These are phyloP conservation scores for Scaptomyza flava DNA, from an alignment of 2,888 invertebrate species.

Conservation along the genomic window DNA sequence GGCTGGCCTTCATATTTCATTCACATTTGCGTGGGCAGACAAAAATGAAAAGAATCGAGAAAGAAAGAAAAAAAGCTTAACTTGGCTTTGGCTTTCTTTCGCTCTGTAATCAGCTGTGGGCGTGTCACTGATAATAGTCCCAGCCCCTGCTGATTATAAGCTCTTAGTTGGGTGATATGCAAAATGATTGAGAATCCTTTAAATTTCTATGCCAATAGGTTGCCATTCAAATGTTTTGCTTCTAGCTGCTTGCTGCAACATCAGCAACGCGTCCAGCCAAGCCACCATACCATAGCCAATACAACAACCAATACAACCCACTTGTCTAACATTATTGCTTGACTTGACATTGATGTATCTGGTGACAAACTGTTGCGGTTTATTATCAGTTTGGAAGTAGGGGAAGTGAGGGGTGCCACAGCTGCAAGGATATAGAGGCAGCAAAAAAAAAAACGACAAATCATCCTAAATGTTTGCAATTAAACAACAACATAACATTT, in stretches of 20 bases:
- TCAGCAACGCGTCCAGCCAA: slow-evolving; percentile 10
- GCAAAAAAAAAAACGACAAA: slow-evolving; percentile 61
- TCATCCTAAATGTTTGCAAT: slow-evolving; percentile 68
- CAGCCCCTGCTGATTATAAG: slow-evolving; percentile 40
- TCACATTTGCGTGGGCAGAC: slow-evolving; percentile 29
- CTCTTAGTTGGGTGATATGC: slow-evolving; percentile 59
- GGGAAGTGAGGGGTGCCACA: slow-evolving; percentile 43
- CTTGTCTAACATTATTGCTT: slow-evolving; percentile 62
- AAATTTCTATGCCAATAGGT: slow-evolving; percentile 59
- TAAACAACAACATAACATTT: slow-evolving; percentile 20
- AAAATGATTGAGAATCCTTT: slow-evolving; percentile 75
- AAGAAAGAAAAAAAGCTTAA: no score
- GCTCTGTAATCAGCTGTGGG: slow-evolving; percentile 40
- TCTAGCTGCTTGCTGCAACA: neutral
- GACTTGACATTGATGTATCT: slow-evolving; percentile 78
- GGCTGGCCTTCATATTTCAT: slow-evolving; percentile 7
- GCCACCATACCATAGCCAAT: neutral
- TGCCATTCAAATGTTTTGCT: slow-evolving; percentile 50
- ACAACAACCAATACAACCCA: slow-evolving; percentile 13
- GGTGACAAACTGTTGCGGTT: slow-evolving; percentile 81
- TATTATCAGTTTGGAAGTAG: slow-evolving; percentile 53
- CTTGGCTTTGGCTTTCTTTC: neutral
- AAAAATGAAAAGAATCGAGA: slow-evolving; percentile 27
- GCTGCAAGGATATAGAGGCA: slow-evolving; percentile 53
- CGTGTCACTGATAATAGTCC: slow-evolving; percentile 51